These are phyloP conservation scores for Cephus cinctus DNA, from an alignment of 1,140 invertebrate genomes.

Conservation along the genomic window DNA sequence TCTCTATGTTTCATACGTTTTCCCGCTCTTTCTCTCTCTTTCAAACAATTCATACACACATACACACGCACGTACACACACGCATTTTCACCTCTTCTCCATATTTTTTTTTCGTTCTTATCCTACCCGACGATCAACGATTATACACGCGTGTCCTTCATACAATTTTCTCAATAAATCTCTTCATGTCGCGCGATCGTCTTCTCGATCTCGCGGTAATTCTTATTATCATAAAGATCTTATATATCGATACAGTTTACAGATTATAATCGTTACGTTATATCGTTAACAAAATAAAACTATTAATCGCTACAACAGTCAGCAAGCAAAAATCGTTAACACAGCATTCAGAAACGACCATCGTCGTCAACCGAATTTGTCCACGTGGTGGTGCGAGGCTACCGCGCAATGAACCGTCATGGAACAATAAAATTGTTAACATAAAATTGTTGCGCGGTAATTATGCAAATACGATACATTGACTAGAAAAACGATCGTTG, in stretches of 20 bases:
- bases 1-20: constrained; percentile 16
- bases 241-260: constrained; percentile 30
- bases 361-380: constrained; percentile 5
- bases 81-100: not conserved
- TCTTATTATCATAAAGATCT: constrained; percentile 20
- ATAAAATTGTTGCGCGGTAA: no score
- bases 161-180: no score
- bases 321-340: constrained; percentile 48
- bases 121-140: not conserved
- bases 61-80: no score
- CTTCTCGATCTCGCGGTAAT: no score
- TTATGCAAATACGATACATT: no score
- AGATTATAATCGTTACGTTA: constrained; percentile 20
- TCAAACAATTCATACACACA: no score
- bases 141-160: no score
- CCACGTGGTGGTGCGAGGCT: no score
- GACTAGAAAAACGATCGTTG: no score
- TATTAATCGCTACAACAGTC: constrained; percentile 53
- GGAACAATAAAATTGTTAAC: no score
- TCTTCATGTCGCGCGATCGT: no score
- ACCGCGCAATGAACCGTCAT: no score
- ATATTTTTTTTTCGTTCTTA: not conserved
- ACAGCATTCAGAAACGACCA: constrained; percentile 16
- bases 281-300: constrained; percentile 52
- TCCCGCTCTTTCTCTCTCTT: constrained; percentile 18